Evolutionary conservation across 2,888 invertebrate species (phyloP), one percentile per base, ranked within the genome.

Genomic region (Griposia aprilina): DNA sequence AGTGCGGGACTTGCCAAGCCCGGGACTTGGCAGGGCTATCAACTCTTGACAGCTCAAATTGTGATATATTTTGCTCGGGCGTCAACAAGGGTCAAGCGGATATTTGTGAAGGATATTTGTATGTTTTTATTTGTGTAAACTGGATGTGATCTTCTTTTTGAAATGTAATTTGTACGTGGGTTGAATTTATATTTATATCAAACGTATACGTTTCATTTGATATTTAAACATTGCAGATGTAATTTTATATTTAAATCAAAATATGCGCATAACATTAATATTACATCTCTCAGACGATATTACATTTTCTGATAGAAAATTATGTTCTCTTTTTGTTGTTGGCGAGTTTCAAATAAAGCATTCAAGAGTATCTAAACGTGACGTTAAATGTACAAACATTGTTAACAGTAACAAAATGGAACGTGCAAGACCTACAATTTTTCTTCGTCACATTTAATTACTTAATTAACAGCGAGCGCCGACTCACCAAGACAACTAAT

Each of bases 1-100:
- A 93, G 92, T 90, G 90, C 88, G 88, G 80, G 82, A 83, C 86
- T 87, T 81, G 82, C 72, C 69, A 76, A 84, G 84, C 82, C 86
- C 86, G 87, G 86, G 86, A 84, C 83, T 85, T 82, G 74, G 74
- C 81, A 89, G 87, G 89, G 89, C 69, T 90, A 89, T 83, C 87
- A 76, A 79, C 84, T 66, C 77, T 83, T 87, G 87, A 84, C 87
- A 84, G 85, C 77, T 70, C 69, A 82, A 88, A 86, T 87, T 88
- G 68, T 87, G 84, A 88, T 85, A 80, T 87, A 88, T 85, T 85
- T 78, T 79, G 78, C 83, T 86, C 62, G 80, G 87, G 84, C 71
- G 63, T 71, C 81, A 88, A 85, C 82, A 83, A 80, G 83, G 85
- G 87, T 83, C 88, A 87, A 85, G 88, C 79, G 63, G 71, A 82